Evolutionary conservation across 2,888 invertebrate genomes (phyloP).

Genomic region (Pterobdella sp.): DNA sequence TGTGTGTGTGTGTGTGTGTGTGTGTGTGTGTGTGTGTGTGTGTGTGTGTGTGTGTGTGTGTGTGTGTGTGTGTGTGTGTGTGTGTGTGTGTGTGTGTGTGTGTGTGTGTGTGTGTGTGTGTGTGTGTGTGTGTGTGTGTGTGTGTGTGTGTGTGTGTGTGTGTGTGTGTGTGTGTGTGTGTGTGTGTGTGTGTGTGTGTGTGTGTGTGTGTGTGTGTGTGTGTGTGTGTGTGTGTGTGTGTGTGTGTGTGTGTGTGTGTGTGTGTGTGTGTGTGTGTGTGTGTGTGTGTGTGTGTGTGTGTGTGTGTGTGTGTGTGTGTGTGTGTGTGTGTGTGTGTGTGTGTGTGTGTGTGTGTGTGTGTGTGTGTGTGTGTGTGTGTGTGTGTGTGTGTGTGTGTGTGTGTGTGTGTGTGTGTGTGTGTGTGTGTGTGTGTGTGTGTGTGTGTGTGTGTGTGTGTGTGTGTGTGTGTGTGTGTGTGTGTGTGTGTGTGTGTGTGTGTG

Average conservation of each 20-base stretch:
- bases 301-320: constrained; percentile 1
- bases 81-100: constrained; percentile 1
- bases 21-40: constrained; percentile 10
- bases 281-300: constrained; percentile 1
- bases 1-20: background rate
- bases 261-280: constrained; percentile 13
- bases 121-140: constrained; percentile 23
- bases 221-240: background rate
- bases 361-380: constrained; percentile 23
- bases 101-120: no score
- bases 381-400: constrained; percentile 26
- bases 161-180: constrained; percentile 26
- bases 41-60: constrained; percentile 4
- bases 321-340: constrained; percentile 1
- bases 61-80: constrained; percentile 1
- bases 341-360: constrained; percentile 17
- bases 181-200: constrained; percentile 19
- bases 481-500: background rate
- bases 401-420: constrained; percentile 24
- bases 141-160: constrained; percentile 24
- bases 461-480: background rate
- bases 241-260: background rate
- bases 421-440: constrained; percentile 19
- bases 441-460: constrained; percentile 16
- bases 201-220: constrained; percentile 21